Conservation (phyloP, 2,113 vertebrate species). For the Atrichornis clamosus region DNA sequence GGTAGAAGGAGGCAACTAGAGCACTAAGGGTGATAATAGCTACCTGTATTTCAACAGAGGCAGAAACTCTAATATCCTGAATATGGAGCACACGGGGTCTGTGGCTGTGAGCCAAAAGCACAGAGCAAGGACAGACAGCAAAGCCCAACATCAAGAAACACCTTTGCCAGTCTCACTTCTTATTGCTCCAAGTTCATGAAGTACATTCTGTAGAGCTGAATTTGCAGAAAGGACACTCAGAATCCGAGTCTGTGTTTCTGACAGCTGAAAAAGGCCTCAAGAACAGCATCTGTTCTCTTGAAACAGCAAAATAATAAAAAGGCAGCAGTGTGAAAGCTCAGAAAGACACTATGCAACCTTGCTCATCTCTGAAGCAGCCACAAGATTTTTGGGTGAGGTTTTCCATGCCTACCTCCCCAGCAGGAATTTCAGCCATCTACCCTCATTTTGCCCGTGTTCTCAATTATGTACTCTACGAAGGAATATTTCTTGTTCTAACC, state of each 20-base stretch:
- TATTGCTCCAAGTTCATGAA: background rate
- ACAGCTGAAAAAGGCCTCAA: background rate
- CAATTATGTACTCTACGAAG: background rate
- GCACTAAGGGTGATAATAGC: background rate
- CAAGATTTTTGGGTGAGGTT: background rate
- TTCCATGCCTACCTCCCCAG: background rate
- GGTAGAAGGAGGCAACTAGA: background rate
- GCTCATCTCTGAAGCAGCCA: background rate
- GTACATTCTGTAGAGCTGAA: rapidly evolving
- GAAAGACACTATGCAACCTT: background rate
- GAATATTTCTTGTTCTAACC: background rate
- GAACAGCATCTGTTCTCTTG: background rate
- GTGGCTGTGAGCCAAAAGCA: background rate
- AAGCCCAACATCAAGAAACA: background rate
- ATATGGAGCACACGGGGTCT: background rate
- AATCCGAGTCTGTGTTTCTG: background rate
- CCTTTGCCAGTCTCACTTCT: background rate
- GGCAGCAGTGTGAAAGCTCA: background rate
- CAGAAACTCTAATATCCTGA: background rate
- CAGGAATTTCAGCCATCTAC: background rate
- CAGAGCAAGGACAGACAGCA: background rate
- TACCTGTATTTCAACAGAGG: background rate
- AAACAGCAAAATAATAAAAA: background rate
- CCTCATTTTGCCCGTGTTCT: background rate
- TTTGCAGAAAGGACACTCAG: background rate